phyloP scores from a whole-genome alignment of 2,888 invertebrate species.

The Drosophila kuntzei region DNA sequence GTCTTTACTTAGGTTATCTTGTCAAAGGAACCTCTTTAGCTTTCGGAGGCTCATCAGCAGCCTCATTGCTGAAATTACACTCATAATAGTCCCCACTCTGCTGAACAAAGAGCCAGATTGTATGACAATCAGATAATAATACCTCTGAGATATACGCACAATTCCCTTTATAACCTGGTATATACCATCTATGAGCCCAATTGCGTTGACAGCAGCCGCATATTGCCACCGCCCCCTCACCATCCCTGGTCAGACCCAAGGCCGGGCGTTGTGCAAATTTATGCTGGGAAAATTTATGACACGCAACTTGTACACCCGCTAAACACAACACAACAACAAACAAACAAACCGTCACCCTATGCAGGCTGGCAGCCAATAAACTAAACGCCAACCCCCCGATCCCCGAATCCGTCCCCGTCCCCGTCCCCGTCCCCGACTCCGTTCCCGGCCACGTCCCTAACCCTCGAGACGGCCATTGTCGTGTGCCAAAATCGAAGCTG shows the following conservation, averaged over 20 bases:
- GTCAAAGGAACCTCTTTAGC: neutral
- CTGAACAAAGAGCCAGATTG: constrained; percentile 48
- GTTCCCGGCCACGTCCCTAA: neutral
- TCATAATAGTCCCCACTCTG: constrained; percentile 32
- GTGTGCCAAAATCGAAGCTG: constrained; percentile 37
- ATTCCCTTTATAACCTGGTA: constrained; percentile 83
- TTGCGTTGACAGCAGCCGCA: constrained; percentile 74
- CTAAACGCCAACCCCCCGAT: constrained; percentile 67
- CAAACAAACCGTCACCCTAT: constrained; percentile 42
- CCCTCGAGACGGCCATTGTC: constrained; percentile 47
- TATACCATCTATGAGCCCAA: constrained; percentile 47
- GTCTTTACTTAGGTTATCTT: neutral
- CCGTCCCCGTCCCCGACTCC: constrained; percentile 22
- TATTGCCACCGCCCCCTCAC: constrained; percentile 43
- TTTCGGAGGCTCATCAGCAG: constrained; percentile 18
- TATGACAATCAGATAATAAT: constrained; percentile 80
- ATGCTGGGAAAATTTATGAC: constrained; percentile 82
- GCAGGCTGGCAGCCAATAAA: constrained; percentile 74
- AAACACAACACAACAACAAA: constrained; percentile 65
- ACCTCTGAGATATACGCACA: constrained; percentile 77
- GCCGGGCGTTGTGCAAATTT: constrained; percentile 74
- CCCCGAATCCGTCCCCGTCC: constrained; percentile 24
- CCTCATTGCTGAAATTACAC: constrained; percentile 22
- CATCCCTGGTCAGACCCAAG: constrained; percentile 8
- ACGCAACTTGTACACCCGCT: constrained; percentile 81